A percentile compares a stretch with the other conserved stretches of the same genome.
phyloP scores from a whole-genome alignment of 2,113 vertebrate genomes.

The Rousettus leschenaultii region DNA sequence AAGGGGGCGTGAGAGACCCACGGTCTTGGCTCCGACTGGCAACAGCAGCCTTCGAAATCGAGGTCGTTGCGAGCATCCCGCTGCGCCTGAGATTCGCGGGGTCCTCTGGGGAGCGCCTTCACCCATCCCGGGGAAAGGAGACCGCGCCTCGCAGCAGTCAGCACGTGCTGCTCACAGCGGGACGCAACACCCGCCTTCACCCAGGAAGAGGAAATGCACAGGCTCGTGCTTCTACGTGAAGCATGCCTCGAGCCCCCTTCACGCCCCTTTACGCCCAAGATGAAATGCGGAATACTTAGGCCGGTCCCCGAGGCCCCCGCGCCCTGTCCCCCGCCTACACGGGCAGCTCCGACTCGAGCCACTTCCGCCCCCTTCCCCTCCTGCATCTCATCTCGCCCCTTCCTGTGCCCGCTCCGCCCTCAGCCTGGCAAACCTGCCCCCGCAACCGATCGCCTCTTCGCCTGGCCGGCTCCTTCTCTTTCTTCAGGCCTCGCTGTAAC shows the following conservation, averaged over 20 bases:
- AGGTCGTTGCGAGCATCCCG: not conserved
- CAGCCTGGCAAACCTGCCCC: not conserved
- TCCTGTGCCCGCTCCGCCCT: fast-evolving
- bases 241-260: not conserved
- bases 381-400: not conserved
- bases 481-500: not conserved
- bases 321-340: not conserved
- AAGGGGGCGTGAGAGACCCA: not conserved
- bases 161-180: fast-evolving
- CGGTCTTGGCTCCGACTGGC: not conserved
- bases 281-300: not conserved
- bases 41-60: not conserved
- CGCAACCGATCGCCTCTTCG: not conserved
- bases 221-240: not conserved
- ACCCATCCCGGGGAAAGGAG: not conserved
- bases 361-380: not conserved
- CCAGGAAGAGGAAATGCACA: not conserved
- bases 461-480: not conserved
- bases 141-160: fast-evolving
- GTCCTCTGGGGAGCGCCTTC: not conserved
- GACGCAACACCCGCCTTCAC: not conserved
- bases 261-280: not conserved
- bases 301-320: not conserved
- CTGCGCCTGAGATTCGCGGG: not conserved
- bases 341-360: not conserved